Evolutionary conservation across 2,797 vertebrate genomes (phyloP).

Genomic region (Xiphorhynchus erythropygius): DNA sequence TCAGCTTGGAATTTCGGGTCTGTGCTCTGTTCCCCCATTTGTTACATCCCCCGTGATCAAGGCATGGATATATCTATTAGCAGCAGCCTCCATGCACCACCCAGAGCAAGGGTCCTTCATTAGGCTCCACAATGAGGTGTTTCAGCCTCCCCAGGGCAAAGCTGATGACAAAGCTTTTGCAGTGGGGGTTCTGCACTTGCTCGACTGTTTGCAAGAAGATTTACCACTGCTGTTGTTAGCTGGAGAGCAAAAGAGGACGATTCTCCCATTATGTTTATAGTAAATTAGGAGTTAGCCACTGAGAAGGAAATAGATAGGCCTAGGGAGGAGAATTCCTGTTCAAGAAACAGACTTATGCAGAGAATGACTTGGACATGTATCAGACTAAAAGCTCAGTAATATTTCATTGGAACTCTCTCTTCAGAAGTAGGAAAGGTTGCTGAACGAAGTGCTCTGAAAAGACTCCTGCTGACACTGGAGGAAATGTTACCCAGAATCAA

Average conservation of each 20-base stretch:
- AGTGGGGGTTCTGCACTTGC: not conserved
- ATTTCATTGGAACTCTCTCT: not conserved
- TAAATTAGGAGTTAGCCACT: not conserved
- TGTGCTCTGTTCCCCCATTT: not conserved
- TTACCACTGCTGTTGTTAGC: not conserved
- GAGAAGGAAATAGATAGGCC: not conserved
- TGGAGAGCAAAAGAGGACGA: not conserved
- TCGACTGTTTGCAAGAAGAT: not conserved
- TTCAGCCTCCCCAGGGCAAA: not conserved
- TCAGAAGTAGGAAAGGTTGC: not conserved
- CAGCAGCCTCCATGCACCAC: not conserved
- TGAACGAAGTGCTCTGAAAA: not conserved
- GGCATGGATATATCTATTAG: not conserved
- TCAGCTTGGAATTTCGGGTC: not conserved
- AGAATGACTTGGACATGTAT: not conserved
- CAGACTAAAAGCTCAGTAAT: not conserved
- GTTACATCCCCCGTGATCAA: not conserved
- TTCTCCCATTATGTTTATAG: not conserved
- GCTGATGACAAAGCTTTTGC: not conserved
- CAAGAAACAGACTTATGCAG: not conserved
- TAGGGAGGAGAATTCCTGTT: not conserved
- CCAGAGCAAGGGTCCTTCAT: not conserved
- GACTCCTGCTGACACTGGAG: not conserved
- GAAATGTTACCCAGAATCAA: not conserved
- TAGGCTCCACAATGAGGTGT: not conserved